Conservation (phyloP, 2,113 vertebrate species). For the Lipotes vexillifer region DNA sequence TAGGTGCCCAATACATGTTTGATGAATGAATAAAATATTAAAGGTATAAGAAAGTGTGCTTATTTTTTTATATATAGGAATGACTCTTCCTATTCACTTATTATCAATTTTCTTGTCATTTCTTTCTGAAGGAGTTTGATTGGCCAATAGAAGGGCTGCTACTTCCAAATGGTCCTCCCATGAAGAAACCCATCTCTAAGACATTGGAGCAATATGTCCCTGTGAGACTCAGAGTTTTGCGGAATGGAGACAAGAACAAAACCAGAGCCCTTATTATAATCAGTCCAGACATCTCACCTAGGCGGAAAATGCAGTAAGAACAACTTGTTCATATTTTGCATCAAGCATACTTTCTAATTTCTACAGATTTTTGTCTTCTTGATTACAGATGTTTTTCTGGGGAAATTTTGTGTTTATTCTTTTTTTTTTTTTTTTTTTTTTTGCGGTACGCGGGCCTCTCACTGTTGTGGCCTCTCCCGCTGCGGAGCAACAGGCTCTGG, state of each 20-base stretch:
- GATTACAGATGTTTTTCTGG: background rate
- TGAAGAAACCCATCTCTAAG: conserved; percentile 46
- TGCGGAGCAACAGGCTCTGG: no score
- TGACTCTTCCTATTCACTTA: background rate
- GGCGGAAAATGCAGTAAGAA: conserved; percentile 58
- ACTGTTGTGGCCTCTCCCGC: no score
- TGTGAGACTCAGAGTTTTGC: conserved; percentile 61
- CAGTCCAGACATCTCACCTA: conserved; percentile 27
- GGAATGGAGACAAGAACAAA: conserved; percentile 57
- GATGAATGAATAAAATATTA: background rate
- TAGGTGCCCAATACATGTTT: background rate
- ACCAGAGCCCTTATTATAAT: background rate
- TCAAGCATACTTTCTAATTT: background rate
- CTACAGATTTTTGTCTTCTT: background rate
- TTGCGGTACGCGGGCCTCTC: no score
- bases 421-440: no score
- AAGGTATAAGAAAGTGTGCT: background rate
- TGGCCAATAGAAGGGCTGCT: conserved; percentile 71
- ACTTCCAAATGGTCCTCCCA: conserved; percentile 62
- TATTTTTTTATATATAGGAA: background rate
- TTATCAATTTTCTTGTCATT: background rate
- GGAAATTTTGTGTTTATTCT: background rate
- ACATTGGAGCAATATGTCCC: background rate
- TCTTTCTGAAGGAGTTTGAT: conserved; percentile 66
- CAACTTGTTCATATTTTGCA: background rate